These are phyloP conservation scores for Coranthus polyacanthus DNA, from an alignment of 2,797 vertebrate species.

Conservation along the genomic window DNA sequence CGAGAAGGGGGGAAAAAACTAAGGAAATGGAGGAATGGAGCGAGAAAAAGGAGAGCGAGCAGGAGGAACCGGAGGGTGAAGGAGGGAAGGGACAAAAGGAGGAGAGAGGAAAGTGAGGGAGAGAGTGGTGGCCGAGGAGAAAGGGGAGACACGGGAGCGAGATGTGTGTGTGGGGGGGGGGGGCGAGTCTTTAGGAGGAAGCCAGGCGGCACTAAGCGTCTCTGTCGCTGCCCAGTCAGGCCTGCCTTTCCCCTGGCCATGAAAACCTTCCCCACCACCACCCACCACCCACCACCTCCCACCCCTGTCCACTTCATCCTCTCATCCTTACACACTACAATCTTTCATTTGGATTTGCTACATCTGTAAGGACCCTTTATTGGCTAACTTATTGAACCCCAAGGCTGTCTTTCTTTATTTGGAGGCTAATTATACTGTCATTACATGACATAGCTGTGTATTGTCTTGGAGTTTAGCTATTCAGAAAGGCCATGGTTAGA, in stretches of 20 bases:
- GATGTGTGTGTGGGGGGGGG: slow-evolving; percentile 83
- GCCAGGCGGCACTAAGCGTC: slow-evolving; percentile 98
- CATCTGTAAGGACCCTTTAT: slow-evolving; percentile 50
- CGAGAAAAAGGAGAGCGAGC: slow-evolving; percentile 82
- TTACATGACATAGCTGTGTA: background rate
- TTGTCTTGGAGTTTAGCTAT: background rate
- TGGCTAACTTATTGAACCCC: slow-evolving; percentile 28
- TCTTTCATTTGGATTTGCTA: slow-evolving; percentile 34
- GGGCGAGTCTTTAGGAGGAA: slow-evolving; percentile 93
- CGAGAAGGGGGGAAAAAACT: slow-evolving; percentile 65
- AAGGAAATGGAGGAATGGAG: slow-evolving; percentile 83
- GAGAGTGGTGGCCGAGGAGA: slow-evolving; percentile 59
- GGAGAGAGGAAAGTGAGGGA: slow-evolving; percentile 65
- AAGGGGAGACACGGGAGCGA: slow-evolving; percentile 82
- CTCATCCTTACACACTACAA: slow-evolving; percentile 44
- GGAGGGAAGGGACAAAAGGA: slow-evolving; percentile 84
- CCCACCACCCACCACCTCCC: slow-evolving; percentile 14
- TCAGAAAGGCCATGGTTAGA: background rate
- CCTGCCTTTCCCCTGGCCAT: slow-evolving; percentile 92
- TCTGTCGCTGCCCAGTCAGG: slow-evolving; percentile 97
- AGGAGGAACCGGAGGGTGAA: slow-evolving; percentile 85
- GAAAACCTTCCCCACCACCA: slow-evolving; percentile 73
- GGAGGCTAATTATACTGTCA: background rate
- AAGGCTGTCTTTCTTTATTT: slow-evolving; percentile 15
- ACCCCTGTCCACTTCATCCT: slow-evolving; percentile 39